Conservation (phyloP, 2,888 invertebrate genomes). For the Papilio protenor region DNA sequence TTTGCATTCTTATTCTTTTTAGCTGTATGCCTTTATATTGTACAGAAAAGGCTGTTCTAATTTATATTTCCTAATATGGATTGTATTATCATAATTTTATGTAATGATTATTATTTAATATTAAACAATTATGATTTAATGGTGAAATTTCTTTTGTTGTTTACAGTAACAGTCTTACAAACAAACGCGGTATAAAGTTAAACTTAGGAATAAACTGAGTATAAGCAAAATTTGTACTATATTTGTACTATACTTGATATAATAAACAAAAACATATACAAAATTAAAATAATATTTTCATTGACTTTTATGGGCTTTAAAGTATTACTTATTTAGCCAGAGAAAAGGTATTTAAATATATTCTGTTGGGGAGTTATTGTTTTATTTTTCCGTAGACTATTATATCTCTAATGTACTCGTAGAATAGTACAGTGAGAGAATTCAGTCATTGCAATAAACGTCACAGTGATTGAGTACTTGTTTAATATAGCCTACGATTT, state of each 20-base stretch:
- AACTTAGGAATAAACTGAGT: no score
- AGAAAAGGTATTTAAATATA: no score
- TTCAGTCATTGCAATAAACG: background rate
- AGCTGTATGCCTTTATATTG: constrained; percentile 95
- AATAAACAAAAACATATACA: no score
- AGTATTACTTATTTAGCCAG: no score
- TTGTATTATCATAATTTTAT: constrained; percentile 35
- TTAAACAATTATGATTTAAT: constrained; percentile 14
- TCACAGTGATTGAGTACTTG: constrained; percentile 25
- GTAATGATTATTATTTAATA: constrained; percentile 34
- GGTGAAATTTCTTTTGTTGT: constrained; percentile 6
- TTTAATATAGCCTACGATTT: background rate
- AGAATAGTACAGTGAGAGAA: background rate
- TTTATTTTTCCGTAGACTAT: no score
- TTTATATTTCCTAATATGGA: constrained; percentile 25
- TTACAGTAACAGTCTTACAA: background rate
- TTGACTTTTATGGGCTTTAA: no score
- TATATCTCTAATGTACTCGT: no score
- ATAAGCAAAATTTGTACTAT: no score
- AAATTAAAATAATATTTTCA: no score
- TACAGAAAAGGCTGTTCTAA: constrained; percentile 94
- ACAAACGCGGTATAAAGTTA: no score
- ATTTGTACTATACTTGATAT: no score
- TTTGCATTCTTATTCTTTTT: constrained; percentile 95
- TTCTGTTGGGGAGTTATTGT: no score